Evolutionary conservation across 30 jellyfish, hydroid and myxozoan species (phyloP).

Genomic region (Calvadosia cruxmelitensis): DNA sequence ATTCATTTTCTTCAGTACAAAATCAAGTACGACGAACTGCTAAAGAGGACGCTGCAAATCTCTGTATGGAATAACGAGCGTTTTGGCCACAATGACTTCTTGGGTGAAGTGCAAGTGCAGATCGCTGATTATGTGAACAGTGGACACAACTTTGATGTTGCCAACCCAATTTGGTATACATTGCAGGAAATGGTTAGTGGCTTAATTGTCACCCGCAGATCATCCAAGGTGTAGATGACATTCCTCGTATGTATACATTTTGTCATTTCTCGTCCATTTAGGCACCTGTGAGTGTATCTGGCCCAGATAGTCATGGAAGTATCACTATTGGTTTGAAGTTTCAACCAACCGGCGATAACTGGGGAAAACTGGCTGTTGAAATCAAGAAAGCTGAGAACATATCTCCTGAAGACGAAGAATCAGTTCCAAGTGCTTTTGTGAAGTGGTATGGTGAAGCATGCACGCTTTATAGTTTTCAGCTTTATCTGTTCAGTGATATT

Average conservation of each 20-base stretch:
- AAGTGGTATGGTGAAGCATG: slow-evolving; percentile 35
- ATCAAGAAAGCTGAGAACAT: slow-evolving; percentile 65
- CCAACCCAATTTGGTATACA: slow-evolving; percentile 90
- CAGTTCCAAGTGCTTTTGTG: slow-evolving; percentile 60
- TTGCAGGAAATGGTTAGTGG: slow-evolving; percentile 72
- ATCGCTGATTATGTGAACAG: slow-evolving; percentile 55
- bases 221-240: neutral
- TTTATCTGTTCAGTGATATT: neutral
- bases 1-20: slow-evolving; percentile 50
- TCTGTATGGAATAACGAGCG: slow-evolving; percentile 89
- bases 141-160: slow-evolving; percentile 52
- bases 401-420: slow-evolving; percentile 50
- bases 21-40: slow-evolving; percentile 60
- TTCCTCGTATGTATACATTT: neutral
- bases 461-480: neutral
- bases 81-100: slow-evolving; percentile 90
- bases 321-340: slow-evolving; percentile 62
- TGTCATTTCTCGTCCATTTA: slow-evolving; percentile 1
- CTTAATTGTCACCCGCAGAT: neutral
- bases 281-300: slow-evolving; percentile 94
- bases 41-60: slow-evolving; percentile 70
- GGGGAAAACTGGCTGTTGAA: slow-evolving; percentile 48
- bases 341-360: slow-evolving; percentile 26
- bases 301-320: slow-evolving; percentile 72
- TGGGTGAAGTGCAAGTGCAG: slow-evolving; percentile 93